phyloP scores from a whole-genome alignment of 2,113 vertebrate species.

The Trematomus loennbergii region DNA sequence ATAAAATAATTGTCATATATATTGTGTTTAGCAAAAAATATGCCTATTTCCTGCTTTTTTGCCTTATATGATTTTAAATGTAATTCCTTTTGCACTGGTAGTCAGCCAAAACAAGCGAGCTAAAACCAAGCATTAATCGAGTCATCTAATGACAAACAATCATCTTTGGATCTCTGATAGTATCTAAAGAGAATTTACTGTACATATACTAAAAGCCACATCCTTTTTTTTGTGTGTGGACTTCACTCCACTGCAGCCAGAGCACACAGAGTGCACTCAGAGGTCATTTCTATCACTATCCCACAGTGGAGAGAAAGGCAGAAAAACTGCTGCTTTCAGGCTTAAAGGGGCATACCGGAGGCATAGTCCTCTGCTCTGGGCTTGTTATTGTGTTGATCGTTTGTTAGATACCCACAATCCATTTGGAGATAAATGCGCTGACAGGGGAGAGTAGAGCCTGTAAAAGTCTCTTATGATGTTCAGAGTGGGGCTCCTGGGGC shows the following conservation, averaged over 20 bases:
- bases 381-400: conserved; percentile 85
- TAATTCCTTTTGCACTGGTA: background rate
- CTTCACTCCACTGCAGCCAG: conserved; percentile 22
- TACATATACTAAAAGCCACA: conserved; percentile 35
- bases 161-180: background rate
- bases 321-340: conserved; percentile 71
- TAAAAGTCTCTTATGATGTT: conserved; percentile 85
- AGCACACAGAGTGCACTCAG: conserved; percentile 66
- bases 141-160: background rate
- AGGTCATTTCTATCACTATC: conserved; percentile 74
- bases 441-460: conserved; percentile 82
- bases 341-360: conserved; percentile 79
- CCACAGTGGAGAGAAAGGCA: conserved; percentile 56
- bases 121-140: background rate
- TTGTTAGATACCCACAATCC: conserved; percentile 86
- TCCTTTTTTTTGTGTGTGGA: conserved; percentile 31
- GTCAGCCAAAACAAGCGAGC: background rate
- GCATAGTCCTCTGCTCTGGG: conserved; percentile 76
- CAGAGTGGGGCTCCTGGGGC: conserved; percentile 80
- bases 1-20: background rate
- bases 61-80: background rate
- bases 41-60: background rate
- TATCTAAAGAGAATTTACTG: conserved; percentile 2
- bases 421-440: conserved; percentile 87
- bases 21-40: background rate